These are phyloP conservation scores for Margarornis squamiger DNA, from an alignment of 2,797 vertebrate genomes.

Conservation along the genomic window DNA sequence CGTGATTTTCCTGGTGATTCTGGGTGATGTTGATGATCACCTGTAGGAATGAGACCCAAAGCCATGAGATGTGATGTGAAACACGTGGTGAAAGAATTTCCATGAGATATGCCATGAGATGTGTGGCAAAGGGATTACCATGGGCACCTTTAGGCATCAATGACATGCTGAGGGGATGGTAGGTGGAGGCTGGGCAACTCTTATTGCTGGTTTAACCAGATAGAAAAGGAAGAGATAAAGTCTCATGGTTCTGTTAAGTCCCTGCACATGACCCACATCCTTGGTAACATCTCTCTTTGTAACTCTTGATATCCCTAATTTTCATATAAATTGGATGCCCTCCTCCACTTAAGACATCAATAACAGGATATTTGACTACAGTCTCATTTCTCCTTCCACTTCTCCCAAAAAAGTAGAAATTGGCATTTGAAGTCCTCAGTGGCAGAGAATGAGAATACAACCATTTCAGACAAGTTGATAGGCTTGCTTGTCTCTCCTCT, in stretches of 20 bases:
- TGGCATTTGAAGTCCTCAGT: background rate
- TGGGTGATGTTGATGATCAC: background rate
- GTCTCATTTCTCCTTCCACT: background rate
- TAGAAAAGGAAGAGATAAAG: background rate
- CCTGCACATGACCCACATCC: background rate
- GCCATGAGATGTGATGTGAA: background rate
- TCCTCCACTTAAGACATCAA: background rate
- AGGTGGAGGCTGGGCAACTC: background rate
- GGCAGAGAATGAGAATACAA: background rate
- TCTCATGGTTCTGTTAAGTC: background rate
- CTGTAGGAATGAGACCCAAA: background rate
- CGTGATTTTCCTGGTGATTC: background rate
- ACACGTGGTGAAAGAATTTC: background rate
- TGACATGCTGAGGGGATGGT: background rate
- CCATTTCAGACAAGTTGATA: background rate
- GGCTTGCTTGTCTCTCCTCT: background rate
- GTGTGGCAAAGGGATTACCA: background rate
- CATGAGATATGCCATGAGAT: background rate
- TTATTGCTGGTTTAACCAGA: background rate
- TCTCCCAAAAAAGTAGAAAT: background rate
- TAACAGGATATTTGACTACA: background rate
- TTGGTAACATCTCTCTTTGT: background rate
- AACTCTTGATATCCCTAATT: background rate
- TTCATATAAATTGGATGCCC: background rate
- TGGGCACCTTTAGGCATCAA: too few species aligned